A percentile compares a stretch with the other conserved stretches of the same genome.
Evolutionary conservation across 2,888 invertebrate species (phyloP).

Genomic region (Orthonychiurus folsomi): DNA sequence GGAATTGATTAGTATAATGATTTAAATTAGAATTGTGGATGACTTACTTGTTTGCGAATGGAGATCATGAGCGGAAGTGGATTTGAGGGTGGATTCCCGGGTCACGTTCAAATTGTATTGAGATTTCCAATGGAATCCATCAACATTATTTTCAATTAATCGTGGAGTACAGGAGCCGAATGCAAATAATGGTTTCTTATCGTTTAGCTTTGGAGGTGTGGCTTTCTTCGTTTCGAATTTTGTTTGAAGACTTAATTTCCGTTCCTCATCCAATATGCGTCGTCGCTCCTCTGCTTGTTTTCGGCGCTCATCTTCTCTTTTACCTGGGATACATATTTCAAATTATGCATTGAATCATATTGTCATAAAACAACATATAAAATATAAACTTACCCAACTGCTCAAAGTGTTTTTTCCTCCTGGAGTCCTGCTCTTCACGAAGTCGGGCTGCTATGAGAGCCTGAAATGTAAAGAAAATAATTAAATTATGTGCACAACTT

Average conservation of each 20-base stretch:
- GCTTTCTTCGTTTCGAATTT: constrained; percentile 35
- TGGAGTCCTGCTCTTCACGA: constrained; percentile 38
- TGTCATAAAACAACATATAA: not conserved
- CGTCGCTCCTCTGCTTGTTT: constrained; percentile 36
- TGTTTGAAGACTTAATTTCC: constrained; percentile 27
- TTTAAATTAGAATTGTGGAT: too few relatives aligned
- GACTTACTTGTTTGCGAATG: constrained; percentile 10
- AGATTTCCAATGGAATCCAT: constrained; percentile 39
- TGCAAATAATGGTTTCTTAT: constrained; percentile 22
- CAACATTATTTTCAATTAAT: constrained; percentile 37
- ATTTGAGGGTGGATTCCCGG: not conserved
- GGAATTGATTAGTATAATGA: too few relatives aligned
- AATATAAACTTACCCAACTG: constrained; percentile 25
- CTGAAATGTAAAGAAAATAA: constrained; percentile 20
- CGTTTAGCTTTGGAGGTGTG: not conserved
- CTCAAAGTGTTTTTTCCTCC: constrained; percentile 37
- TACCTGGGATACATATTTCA: constrained; percentile 11
- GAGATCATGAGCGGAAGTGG: constrained; percentile 15
- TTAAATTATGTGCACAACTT: too few relatives aligned
- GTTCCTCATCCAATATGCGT: constrained; percentile 35
- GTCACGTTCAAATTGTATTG: constrained; percentile 37
- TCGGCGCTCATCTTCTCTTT: constrained; percentile 34
- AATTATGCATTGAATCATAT: not conserved
- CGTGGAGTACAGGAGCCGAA: constrained; percentile 40
- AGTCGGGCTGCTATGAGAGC: constrained; percentile 32